These are phyloP conservation scores for Eira barbara DNA, from an alignment of 2,113 vertebrate genomes.

Conservation along the genomic window DNA sequence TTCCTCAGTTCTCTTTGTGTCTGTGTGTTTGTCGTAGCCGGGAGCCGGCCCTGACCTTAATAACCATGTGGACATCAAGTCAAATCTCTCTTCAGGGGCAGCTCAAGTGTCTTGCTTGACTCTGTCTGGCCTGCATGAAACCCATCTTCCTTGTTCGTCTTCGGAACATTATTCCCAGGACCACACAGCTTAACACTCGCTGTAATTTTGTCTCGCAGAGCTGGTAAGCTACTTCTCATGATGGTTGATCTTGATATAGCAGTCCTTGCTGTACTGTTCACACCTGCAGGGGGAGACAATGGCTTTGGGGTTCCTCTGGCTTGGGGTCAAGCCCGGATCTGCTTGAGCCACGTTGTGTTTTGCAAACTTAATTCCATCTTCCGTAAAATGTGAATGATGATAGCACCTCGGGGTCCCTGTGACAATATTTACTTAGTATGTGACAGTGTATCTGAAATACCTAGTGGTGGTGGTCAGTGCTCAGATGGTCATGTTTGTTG, in stretches of 20 bases:
- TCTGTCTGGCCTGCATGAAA: not conserved
- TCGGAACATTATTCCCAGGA: not conserved
- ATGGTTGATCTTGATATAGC: too few relatives aligned
- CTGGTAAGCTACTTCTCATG: fast-evolving
- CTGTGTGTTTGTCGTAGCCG: not conserved
- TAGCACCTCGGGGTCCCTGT: fast-evolving
- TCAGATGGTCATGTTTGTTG: fast-evolving
- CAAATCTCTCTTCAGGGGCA: not conserved
- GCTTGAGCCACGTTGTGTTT: not conserved
- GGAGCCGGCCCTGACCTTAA: not conserved
- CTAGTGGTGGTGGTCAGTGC: too few relatives aligned
- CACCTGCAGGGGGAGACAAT: not conserved
- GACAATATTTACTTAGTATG: not conserved
- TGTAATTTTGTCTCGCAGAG: not conserved
- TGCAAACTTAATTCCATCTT: not conserved
- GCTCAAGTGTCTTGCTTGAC: not conserved
- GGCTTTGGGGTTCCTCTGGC: not conserved
- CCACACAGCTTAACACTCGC: fast-evolving
- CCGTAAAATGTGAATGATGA: not conserved
- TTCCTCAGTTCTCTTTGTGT: not conserved
- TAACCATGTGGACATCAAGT: not conserved
- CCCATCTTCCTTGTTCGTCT: not conserved
- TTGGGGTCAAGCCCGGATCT: not conserved
- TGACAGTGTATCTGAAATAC: not conserved
- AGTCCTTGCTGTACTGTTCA: fast-evolving